Base-by-base conservation (phyloP, 2,888 invertebrate species). In the Hoplodrina ambigua region DNA sequence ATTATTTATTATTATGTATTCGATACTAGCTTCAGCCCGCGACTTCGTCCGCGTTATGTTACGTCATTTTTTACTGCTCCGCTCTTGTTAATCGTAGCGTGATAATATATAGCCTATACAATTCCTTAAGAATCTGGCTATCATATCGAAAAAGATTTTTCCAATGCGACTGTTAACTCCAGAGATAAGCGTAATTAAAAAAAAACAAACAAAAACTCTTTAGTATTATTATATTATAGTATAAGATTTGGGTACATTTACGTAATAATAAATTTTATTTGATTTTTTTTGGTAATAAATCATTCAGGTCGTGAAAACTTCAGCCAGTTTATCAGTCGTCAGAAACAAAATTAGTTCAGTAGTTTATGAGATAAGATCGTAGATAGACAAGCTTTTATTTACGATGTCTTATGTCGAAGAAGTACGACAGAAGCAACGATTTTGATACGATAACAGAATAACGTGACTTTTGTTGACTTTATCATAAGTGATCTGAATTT, bases 401-500 rank as follows among this genome's bases (percentile, higher is more conserved):
- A 52, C 30, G 19, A 11, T 20, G 19, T 30, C 44, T 15, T 17
- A 46, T 44, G 17, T 19, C n/a, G 7, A 50, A 50, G 41, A 37
- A 37, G 15, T 37, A 50, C 20, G 62, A 8, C 37, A 20, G 37
- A 55, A 53, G 69, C 25, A 49, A 50, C 13, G 61, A 70, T 75
- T 58, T 55, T 8, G 30, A 20, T 30, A 2, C 7, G 58, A 75
- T 59, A 75, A 50, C 0, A 13, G 6, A 54, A 62, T 13, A 52
- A 57, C 58, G 53, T 46, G 53, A n/a, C 25, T 37, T 59, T 60
- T 60, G 37, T 53, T 17, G n/a, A n/a, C 20, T 49, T 53, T 69
- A 75, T 75, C 61, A 2, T 5, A 15, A 8, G 17, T n/a, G 20
- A 70, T 75, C 63, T 70, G 46, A n/a, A 50, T 54, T 33, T 44